Evolutionary conservation across 2,888 invertebrate genomes (phyloP).

Genomic region (Pollenia amentaria): DNA sequence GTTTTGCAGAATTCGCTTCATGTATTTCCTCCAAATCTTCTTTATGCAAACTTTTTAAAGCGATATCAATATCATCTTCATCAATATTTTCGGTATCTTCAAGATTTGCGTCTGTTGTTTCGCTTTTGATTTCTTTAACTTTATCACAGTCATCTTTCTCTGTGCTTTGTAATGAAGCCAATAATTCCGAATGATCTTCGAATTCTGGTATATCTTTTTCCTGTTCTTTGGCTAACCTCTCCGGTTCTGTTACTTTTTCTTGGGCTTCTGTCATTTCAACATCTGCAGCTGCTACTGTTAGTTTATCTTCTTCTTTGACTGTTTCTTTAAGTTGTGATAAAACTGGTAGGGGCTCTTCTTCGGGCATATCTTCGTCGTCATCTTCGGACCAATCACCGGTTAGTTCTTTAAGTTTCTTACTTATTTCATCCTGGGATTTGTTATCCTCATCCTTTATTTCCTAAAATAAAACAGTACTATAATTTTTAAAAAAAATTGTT

Average conservation of each 20-base stretch:
- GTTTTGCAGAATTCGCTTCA: conserved; percentile 3
- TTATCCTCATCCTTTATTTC: conserved; percentile 65
- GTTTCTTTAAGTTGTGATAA: conserved; percentile 31
- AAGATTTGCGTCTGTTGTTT: not conserved
- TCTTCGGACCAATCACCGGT: conserved; percentile 84
- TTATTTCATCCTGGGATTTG: conserved; percentile 80
- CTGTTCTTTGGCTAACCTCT: conserved; percentile 80
- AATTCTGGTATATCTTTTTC: conserved; percentile 21
- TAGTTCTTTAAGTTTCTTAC: conserved; percentile 82
- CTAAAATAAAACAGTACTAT: conserved; percentile 55
- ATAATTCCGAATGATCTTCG: conserved; percentile 43
- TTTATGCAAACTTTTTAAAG: conserved; percentile 79
- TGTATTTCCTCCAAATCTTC: conserved; percentile 66
- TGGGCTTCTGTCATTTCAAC: conserved; percentile 4
- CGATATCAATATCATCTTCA: conserved; percentile 81
- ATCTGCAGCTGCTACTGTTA: not conserved
- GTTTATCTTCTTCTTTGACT: conserved; percentile 6
- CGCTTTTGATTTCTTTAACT: conserved; percentile 21
- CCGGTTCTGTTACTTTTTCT: conserved; percentile 67
- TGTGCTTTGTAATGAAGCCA: conserved; percentile 82
- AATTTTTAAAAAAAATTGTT: not conserved
- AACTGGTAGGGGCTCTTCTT: conserved; percentile 65
- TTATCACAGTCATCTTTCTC: conserved; percentile 68
- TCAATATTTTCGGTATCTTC: conserved; percentile 61
- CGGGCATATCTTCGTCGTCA: conserved; percentile 79